Evolutionary conservation across 2,888 invertebrate genomes (phyloP), one percentile per base, ranked within the genome.

Genomic region (Bombylius discolor): DNA sequence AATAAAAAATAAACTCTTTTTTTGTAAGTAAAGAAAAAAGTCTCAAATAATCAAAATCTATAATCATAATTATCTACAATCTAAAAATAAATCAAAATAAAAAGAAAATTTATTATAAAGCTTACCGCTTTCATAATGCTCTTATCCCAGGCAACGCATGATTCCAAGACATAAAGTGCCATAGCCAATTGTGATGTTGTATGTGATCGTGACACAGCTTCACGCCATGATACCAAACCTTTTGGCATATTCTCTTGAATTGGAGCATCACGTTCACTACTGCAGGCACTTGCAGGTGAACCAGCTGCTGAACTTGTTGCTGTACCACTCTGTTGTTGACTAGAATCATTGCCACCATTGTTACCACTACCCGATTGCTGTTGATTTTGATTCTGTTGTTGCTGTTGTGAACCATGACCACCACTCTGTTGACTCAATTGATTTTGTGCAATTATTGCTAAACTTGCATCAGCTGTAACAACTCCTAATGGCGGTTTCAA

Each of bases 101-200:
- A 36, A 44, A 44, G 11, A 44, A 44, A 44, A 44, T n/a, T 13
- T 11, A 44, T 13, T 1, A 44, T 5, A 44, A 44, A 70, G 86
- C 91, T 84, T 80, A 96, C 95, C 78, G 96, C 97, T 82, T 96
- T 95, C 96, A 98, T 96, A 69, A 96, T 91, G 77, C 95, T 95
- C 78, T 96, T 95, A 77, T 98, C 97, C 98, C 98, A 98, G 46
- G 96, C 95, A 65, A 98, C 91, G 70, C 88, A 89, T 4, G 87
- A 85, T 70, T 96, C 94, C 62, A 98, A 77, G 65, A 91, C 88
- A 67, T 91, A 88, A 57, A 94, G 79, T 64, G 90, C 86, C 84
- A 94, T 86, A 32, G 91, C 89, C 33, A 97, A 77, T 69, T 97
- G 96, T 0, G 95, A 89, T 0, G 94, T 85, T 0, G 93, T 93